phyloP scores from a whole-genome alignment of 2,888 invertebrate genomes.

The Octodonta nipae region DNA sequence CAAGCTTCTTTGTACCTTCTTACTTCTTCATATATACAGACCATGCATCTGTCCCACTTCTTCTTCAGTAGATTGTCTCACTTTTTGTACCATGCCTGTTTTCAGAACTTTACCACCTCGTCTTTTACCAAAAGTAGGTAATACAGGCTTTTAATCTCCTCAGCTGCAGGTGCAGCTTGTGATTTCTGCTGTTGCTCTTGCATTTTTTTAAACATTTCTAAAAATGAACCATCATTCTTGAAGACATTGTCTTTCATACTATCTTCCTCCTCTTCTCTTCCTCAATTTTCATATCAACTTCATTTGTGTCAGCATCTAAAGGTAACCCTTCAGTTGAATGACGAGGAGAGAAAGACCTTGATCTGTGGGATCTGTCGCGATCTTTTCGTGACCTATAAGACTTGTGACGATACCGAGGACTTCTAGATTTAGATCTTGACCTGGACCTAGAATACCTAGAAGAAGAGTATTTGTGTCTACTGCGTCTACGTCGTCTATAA shows the following conservation, averaged over 20 bases:
- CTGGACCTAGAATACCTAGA: slow-evolving; percentile 5
- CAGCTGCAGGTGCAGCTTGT: slow-evolving; percentile 23
- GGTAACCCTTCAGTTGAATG: slow-evolving; percentile 10
- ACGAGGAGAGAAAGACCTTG: slow-evolving; percentile 5
- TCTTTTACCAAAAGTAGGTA: slow-evolving; percentile 60
- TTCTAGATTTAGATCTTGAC: slow-evolving; percentile 19
- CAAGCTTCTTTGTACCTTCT: slow-evolving; percentile 83
- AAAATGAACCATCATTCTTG: slow-evolving; percentile 80
- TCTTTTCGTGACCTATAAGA: neutral
- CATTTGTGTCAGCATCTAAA: slow-evolving; percentile 11
- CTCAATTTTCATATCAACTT: slow-evolving; percentile 19
- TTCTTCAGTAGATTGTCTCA: slow-evolving; percentile 49
- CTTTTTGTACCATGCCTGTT: slow-evolving; percentile 80
- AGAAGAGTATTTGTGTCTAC: slow-evolving; percentile 8
- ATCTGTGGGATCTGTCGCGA: slow-evolving; percentile 3
- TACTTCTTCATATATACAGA: slow-evolving; percentile 88
- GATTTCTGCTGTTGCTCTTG: slow-evolving; percentile 46
- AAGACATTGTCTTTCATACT: slow-evolving; percentile 40
- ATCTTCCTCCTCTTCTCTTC: slow-evolving; percentile 19
- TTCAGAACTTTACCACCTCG: slow-evolving; percentile 76
- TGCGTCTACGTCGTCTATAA: slow-evolving; percentile 8
- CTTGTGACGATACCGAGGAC: slow-evolving; percentile 13
- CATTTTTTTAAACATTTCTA: slow-evolving; percentile 86
- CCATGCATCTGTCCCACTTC: slow-evolving; percentile 79
- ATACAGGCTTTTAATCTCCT: slow-evolving; percentile 33